phyloP scores from a whole-genome alignment of 2,888 invertebrate genomes.

The Diogma glabrata region DNA sequence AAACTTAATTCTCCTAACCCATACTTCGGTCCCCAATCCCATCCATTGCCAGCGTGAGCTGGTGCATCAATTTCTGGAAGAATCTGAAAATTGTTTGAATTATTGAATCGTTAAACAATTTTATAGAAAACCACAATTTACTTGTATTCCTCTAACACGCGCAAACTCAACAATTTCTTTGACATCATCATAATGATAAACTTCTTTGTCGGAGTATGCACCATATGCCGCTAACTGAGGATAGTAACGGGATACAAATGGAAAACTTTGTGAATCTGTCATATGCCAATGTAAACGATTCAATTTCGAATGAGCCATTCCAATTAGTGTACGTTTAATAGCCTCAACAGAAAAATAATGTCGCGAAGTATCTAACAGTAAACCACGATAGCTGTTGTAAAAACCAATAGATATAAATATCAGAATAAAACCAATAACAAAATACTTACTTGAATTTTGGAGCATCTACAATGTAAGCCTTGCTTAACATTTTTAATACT shows the following conservation, averaged over 20 bases:
- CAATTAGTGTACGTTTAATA: constrained; percentile 64
- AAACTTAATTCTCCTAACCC: constrained; percentile 68
- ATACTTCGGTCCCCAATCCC: constrained; percentile 68
- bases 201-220: constrained; percentile 68
- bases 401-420: too few relatives aligned
- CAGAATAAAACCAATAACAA: too few relatives aligned
- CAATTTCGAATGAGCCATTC: constrained; percentile 80
- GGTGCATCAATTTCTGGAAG: constrained; percentile 86
- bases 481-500: constrained; percentile 50
- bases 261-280: constrained; percentile 87
- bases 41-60: constrained; percentile 78
- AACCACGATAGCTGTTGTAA: constrained; percentile 61
- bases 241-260: constrained; percentile 61
- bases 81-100: too few relatives aligned
- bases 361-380: constrained; percentile 82
- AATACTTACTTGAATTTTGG: constrained; percentile 48
- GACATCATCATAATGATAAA: constrained; percentile 60
- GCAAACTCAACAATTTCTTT: constrained; percentile 65
- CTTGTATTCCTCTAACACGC: constrained; percentile 67
- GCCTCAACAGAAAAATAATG: constrained; percentile 71
- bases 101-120: too few relatives aligned
- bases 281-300: constrained; percentile 92
- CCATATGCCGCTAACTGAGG: constrained; percentile 74
- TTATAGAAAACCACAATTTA: too few relatives aligned
- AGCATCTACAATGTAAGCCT: constrained; percentile 58